Evolutionary conservation across 2,797 vertebrate species (phyloP), one percentile per base, ranked within the genome.

Genomic region (Tolypeutes matacus): DNA sequence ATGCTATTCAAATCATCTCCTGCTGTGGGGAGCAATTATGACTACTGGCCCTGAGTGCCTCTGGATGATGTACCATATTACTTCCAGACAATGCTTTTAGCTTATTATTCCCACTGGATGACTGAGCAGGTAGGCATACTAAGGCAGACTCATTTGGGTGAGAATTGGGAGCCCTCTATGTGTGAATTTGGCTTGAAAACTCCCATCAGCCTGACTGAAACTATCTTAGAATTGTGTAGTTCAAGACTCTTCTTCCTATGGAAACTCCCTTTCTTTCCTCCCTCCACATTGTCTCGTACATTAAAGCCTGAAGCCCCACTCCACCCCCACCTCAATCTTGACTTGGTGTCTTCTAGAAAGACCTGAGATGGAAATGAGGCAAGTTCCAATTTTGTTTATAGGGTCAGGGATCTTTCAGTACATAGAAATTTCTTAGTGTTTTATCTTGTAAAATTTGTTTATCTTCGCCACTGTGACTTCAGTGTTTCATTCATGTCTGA

Each of bases 151-250:
- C 73, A 31, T 51, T 56, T 20, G 5, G 7, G 3, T 29, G 21
- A 67, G 20, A 23, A 36, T 0, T 2, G 9, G 9, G 4, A n/a
- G 17, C n/a, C 10, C 6, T 88, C 4, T 56, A 0, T 14, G 2
- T 36, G 20, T 62, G 15, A 51, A 27, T 73, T 31, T 56, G 23
- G 12, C 9, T 10, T 34, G 42, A 77, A 58, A 36, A 51, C 31
- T 39, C 13, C 60, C 25, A 42, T n/a, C 8, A 46, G 25, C 29
- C 3, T 51, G 36, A n/a, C 21, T 18, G 3, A 53, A 65, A 75
- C 10, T n/a, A 65, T 69, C 34, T 29, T 25, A 2, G 77, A 69
- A 82, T 31, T 58, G 15, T n/a, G 13, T 5, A 31, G 10, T 67
- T 77, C 10, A 64, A 70, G 31, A n/a, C 21, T 39, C 13, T 64